Evolutionary conservation across 2,888 invertebrate genomes (phyloP), one percentile per base, ranked within the genome.

Genomic region (Eucriotettix oculatus): DNA sequence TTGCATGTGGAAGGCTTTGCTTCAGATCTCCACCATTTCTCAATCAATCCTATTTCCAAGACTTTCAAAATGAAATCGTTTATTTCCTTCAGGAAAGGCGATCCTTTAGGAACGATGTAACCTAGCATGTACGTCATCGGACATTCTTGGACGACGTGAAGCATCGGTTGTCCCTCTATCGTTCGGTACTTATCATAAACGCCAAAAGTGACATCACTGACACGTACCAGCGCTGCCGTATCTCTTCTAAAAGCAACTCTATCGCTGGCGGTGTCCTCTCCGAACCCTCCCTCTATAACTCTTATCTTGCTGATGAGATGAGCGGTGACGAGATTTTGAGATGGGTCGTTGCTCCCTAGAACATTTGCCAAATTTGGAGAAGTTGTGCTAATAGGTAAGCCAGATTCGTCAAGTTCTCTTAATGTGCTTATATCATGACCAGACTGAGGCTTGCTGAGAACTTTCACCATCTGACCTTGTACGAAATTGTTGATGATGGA

Each of bases 341-440:
- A 54, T 29, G 42, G n/a, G 5, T 42, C 17, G 40, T 29, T 29
- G 29, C 29, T 14, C 48, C 48, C 48, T 2, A 59, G 54, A n/a
- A 43, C 17, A 9, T 74, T 59, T 59, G 73, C 69, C 9, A 73
- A 59, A 58, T 69, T 70, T 14, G 62, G 65, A 0, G 74, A 72
- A 3, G 68, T 68, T 0, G 74, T 73, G 1, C 67, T 65, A 40
- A 79, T 73, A 1, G 63, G 66, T n/a, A 77, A 65, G 11, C 72
- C 71, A 10, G 73, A 73, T 12, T 71, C 64, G 59, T 75, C 74
- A 44, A 79, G 65, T 42, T 74, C 71, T 42, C 69, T 66, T 12
- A 78, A 64, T 10, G 71, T 74, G 53, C 74, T 66, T 14, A 78
- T 74, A 53, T 78, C 75, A 0, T 71, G 68, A 64, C 73, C 75